Percentiles rank a stretch among this genome's conserved stretches.
Conservation (phyloP, 2,797 vertebrate genomes). For the Microctenopoma lineatum region DNA sequence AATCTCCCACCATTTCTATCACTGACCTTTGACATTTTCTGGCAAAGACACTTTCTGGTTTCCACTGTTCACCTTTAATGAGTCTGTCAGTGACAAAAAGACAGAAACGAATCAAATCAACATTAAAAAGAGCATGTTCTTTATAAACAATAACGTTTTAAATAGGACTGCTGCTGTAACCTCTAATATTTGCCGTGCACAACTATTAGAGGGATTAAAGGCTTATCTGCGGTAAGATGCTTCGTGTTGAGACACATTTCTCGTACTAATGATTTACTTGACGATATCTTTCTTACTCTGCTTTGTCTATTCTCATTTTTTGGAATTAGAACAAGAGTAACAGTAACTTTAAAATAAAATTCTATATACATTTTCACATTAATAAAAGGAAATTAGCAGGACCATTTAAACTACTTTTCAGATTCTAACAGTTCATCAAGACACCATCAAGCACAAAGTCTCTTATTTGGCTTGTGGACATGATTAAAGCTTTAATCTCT, state of each 20-base stretch:
- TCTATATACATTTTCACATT: background rate
- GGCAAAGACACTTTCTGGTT: background rate
- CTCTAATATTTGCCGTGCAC: conserved; percentile 6
- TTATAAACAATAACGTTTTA: background rate
- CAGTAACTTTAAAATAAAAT: background rate
- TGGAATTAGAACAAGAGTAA: background rate
- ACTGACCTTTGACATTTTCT: conserved; percentile 49
- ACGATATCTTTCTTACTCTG: background rate
- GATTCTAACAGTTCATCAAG: conserved; percentile 23
- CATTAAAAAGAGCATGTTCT: too few relatives aligned
- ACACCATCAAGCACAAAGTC: conserved; percentile 13
- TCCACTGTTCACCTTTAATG: conserved; percentile 1
- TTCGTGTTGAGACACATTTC: conserved; percentile 14
- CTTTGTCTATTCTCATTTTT: background rate
- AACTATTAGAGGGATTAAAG: background rate
- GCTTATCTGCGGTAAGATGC: conserved; percentile 1
- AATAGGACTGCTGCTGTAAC: background rate
- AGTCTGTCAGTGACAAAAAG: background rate
- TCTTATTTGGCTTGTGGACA: conserved; percentile 51
- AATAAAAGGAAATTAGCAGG: background rate
- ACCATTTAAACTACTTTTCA: conserved; percentile 12
- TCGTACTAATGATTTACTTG: background rate
- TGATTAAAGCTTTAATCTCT: conserved; percentile 75
- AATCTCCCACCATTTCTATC: background rate
- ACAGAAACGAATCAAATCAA: background rate